phyloP scores from a whole-genome alignment of 1,140 invertebrate genomes.

The Medauroidea extradentata region DNA sequence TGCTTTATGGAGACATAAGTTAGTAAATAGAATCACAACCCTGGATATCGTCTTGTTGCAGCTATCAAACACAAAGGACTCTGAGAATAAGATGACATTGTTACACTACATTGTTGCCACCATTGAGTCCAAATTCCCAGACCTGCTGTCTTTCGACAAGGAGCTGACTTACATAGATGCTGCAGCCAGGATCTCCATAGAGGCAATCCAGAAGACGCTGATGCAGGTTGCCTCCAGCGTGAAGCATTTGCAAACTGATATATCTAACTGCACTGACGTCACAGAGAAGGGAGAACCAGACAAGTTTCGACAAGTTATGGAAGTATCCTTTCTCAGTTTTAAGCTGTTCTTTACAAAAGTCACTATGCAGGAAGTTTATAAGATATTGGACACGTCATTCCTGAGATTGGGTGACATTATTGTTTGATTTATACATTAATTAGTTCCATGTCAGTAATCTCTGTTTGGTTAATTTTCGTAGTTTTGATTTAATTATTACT shows the following conservation, averaged over 20 bases:
- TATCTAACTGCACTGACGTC: slow-evolving; percentile 72
- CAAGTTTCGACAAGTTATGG: slow-evolving; percentile 81
- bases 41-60: slow-evolving; percentile 53
- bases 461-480: no score
- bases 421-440: no score
- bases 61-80: slow-evolving; percentile 88
- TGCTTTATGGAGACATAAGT: no score
- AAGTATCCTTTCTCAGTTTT: slow-evolving; percentile 53
- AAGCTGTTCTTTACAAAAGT: no score
- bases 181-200: slow-evolving; percentile 72
- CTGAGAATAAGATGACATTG: slow-evolving; percentile 88
- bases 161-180: slow-evolving; percentile 83
- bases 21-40: no score
- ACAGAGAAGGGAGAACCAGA: slow-evolving; percentile 71
- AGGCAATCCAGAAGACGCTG: slow-evolving; percentile 79
- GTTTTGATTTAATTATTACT: no score
- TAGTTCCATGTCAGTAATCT: no score
- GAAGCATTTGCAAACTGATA: slow-evolving; percentile 80
- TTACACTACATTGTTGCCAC: slow-evolving; percentile 89
- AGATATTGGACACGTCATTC: no score
- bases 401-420: no score
- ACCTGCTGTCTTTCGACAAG: slow-evolving; percentile 75
- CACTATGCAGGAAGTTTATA: no score
- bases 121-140: slow-evolving; percentile 83
- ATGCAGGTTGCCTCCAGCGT: slow-evolving; percentile 83